Evolutionary conservation across 1,140 invertebrate species (phyloP), one percentile per base, ranked within the genome.

Genomic region (Oncopodura yosiiana): DNA sequence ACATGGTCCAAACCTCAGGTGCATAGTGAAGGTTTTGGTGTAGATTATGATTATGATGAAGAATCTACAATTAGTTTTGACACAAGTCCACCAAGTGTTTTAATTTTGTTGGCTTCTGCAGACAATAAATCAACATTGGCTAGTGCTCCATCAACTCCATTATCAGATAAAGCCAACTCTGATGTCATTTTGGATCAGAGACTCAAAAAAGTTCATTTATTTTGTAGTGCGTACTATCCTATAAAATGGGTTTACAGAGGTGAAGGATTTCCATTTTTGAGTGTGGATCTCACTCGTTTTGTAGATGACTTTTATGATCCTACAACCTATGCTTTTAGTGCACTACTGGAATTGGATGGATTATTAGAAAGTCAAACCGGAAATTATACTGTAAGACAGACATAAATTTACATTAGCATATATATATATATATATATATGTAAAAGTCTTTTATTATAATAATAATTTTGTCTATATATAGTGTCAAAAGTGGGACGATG

Each of bases 281-380:
- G 43, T 42, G 54, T 56, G 38, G 54, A 56, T 32, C 50, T 50
- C 16, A 56, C 54, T 5, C 16, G 54, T 14, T 56, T 56, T 38
- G 46, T 48, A 12, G 54, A 56, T 24, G 54, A 56, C 29, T 56
- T 56, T 42, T 56, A 56, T 30, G 54, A 56, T 32, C 54, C 54
- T 6, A 56, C 54, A 12, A 50, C 54, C 2, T 56, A 56, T 24
- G 48, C 54, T 6, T 56, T 56, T 42, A 50, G 46, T 8, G 54
- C 54, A 1, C 30, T 56, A n/a, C 23, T 56, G 21, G 54, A 56
- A 23, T 34, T 56, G 4, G 48, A 51, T 14, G 54, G 54, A 16
- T 30, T 56, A 3, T 5, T 32, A 4, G 54, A 56, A 16, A 50
- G 46, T 4, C 54, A 56, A 44, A 44, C 54, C 14, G 54, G 54